A percentile compares a stretch with the other conserved stretches of the same genome.
These are phyloP conservation scores for Dinoponera quadriceps DNA, from an alignment of 1,140 invertebrate species.

Conservation along the genomic window DNA sequence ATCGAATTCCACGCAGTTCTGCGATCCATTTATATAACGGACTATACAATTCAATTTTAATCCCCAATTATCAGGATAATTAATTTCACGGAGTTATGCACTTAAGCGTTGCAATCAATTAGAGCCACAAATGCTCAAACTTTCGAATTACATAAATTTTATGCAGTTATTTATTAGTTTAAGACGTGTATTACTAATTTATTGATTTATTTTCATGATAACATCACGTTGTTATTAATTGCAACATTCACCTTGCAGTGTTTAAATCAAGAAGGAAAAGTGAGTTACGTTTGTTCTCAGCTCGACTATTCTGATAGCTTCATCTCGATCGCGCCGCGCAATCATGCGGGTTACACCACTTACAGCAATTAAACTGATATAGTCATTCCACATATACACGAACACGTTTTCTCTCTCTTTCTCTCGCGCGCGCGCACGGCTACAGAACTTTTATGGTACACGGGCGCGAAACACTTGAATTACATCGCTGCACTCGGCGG, in stretches of 20 bases:
- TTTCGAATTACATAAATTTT: too few species aligned
- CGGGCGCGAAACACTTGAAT: constrained; percentile 2
- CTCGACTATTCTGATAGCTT: neutral
- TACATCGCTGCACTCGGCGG: constrained; percentile 25
- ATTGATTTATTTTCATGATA: neutral
- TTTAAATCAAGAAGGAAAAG: neutral
- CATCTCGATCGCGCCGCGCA: neutral
- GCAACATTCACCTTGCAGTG: too few species aligned
- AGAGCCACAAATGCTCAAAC: too few species aligned
- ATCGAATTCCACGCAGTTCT: constrained; percentile 22
- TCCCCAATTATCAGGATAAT: constrained; percentile 48
- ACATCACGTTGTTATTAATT: neutral
- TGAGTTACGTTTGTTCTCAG: neutral
- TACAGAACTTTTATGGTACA: constrained; percentile 16
- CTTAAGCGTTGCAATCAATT: too few species aligned
- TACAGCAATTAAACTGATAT: constrained; percentile 9
- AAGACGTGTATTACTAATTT: too few species aligned
- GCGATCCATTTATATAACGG: constrained; percentile 17
- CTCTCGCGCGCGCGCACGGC: too few species aligned
- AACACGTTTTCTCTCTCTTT: too few species aligned
- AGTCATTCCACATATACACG: neutral
- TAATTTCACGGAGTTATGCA: constrained; percentile 45
- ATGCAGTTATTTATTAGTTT: too few species aligned
- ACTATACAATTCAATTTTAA: constrained; percentile 51
- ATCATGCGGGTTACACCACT: neutral